phyloP scores from a whole-genome alignment of 1,140 invertebrate species.

The Paraescarpia echinospica region DNA sequence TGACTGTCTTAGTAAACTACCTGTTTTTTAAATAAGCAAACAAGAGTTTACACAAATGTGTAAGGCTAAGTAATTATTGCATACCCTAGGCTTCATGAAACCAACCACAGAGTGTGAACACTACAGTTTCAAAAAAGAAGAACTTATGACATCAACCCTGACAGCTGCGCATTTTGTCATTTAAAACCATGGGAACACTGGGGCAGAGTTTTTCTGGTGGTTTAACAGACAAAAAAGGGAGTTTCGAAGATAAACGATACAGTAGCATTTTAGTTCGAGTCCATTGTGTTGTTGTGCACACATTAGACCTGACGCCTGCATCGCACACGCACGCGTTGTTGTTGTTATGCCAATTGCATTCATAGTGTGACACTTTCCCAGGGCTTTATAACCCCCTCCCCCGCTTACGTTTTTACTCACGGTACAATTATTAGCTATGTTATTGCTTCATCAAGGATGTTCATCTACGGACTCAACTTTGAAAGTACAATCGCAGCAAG shows the following conservation, averaged over 20 bases:
- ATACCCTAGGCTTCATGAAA: too few species aligned
- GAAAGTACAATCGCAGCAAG: not conserved
- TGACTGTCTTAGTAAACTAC: too few species aligned
- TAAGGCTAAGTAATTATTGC: too few species aligned
- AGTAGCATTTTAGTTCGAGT: not conserved
- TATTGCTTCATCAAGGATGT: not conserved
- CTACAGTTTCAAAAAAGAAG: too few species aligned
- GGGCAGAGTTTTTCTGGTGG: not conserved
- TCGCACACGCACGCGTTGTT: not conserved
- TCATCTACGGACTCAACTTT: not conserved
- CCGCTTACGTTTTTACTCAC: too few species aligned
- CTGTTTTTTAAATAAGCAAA: too few species aligned
- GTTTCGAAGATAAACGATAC: not conserved
- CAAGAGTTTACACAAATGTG: too few species aligned
- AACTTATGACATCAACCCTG: too few species aligned
- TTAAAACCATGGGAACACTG: not conserved
- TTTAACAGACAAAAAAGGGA: not conserved
- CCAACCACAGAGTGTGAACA: too few species aligned
- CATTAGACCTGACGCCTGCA: not conserved
- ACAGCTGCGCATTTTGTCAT: not conserved
- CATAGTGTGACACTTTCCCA: not conserved
- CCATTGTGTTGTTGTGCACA: not conserved
- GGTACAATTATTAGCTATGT: not conserved
- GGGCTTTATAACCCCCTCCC: not conserved
- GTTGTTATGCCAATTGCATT: not conserved